Base-by-base conservation (phyloP, 2,888 invertebrate genomes). In the Apamea crenata region DNA sequence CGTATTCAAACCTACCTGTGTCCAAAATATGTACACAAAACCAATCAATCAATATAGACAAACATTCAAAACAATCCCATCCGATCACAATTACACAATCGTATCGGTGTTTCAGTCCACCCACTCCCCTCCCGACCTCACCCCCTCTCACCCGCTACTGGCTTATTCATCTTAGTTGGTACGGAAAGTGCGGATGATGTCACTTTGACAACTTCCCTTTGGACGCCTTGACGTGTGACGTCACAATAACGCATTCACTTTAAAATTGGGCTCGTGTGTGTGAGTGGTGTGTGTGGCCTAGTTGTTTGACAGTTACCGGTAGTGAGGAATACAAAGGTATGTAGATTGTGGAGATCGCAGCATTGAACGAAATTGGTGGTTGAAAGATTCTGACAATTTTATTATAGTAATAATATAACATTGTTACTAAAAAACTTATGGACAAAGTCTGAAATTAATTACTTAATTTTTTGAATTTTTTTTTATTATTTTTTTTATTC, bases 171-270 rank as follows among this genome's bases (percentile, higher is more conserved):
- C 76, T 72, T 44, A 68, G 74, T 65, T 44, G 56, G 44, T 36
- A 25, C 47, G 56, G 29, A 65, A 74, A 56, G 73, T 77, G 50
- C 83, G 83, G 86, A 86, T 63, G 83, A 70, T 78, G 86, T 86
- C 86, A 84, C 83, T 86, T 86, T 53, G 61, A 71, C 74, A 78
- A 86, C 78, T 83, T 84, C 74, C 74, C 74, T 74, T 82, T 59
- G 53, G 70, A 67, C 82, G 59, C 44, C 56, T 75, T 76, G 85
- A 72, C n/a, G 77, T 61, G 53, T 67, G 82, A 82, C 69, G 77
- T 67, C 47, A 76, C 16, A 50, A 36, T 67, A 47, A 47, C 63
- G 44, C 32, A 16, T 63, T 70, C 73, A 67, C 72, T 69, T 77
- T 70, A 70, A 67, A 82, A 59, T 82, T 77, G 8, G 69, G 36